Evolutionary conservation across 2,113 vertebrate species (phyloP).

Genomic region (Himantopus leucocephalus): DNA sequence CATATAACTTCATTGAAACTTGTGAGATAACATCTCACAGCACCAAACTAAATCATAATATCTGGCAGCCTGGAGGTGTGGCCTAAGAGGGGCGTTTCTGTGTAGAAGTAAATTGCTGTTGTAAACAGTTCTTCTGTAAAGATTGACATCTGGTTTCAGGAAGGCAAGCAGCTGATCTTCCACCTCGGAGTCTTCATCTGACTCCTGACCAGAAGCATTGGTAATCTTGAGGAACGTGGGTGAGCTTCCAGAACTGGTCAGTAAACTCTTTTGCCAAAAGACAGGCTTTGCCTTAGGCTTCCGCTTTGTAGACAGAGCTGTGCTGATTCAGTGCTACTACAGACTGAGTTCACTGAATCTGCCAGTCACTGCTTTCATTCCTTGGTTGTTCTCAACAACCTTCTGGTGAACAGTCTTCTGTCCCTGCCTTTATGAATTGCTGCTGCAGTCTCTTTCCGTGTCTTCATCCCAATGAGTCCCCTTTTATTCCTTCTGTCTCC

Average conservation of each 20-base stretch:
- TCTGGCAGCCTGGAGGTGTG: background rate
- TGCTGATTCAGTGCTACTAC: background rate
- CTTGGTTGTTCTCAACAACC: background rate
- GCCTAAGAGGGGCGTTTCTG: background rate
- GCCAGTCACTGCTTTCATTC: background rate
- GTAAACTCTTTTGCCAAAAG: background rate
- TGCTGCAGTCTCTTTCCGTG: background rate
- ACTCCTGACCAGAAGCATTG: background rate
- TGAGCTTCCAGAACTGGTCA: background rate
- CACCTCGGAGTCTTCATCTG: background rate
- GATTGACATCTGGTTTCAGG: background rate
- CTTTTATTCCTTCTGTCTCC: background rate
- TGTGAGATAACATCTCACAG: background rate
- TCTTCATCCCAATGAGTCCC: background rate
- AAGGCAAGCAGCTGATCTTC: background rate
- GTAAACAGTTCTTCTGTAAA: background rate
- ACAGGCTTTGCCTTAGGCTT: background rate
- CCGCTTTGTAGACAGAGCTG: background rate
- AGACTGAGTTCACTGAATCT: background rate
- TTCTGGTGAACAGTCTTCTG: background rate
- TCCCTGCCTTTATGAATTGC: background rate
- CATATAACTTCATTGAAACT: background rate
- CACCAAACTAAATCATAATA: background rate
- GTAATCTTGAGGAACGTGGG: background rate
- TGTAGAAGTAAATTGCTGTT: background rate